Evolutionary conservation across 2,888 invertebrate genomes (phyloP).

Genomic region (Microplitis manilae): DNA sequence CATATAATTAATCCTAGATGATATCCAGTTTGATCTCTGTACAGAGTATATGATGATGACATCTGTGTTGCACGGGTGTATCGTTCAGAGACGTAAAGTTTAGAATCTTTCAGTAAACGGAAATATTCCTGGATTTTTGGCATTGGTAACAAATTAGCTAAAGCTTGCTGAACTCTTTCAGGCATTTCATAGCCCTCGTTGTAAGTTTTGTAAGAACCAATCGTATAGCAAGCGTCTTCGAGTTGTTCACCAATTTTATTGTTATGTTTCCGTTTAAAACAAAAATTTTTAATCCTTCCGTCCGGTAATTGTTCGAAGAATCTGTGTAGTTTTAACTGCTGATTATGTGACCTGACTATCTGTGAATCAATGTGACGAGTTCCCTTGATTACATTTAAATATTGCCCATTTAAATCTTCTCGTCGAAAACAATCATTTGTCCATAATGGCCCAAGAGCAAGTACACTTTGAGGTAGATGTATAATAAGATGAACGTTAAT

Average conservation of each 20-base stretch:
- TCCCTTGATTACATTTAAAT: constrained; percentile 43
- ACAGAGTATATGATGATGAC: constrained; percentile 35
- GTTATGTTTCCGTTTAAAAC: constrained; percentile 34
- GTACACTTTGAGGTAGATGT: constrained; percentile 39
- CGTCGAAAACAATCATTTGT: constrained; percentile 43
- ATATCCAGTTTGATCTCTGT: constrained; percentile 7
- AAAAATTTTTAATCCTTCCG: constrained; percentile 39
- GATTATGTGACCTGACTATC: constrained; percentile 40
- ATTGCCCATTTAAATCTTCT: constrained; percentile 46
- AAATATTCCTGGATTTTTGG: constrained; percentile 36
- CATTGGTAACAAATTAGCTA: neutral
- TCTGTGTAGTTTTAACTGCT: constrained; percentile 29
- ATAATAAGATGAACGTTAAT: constrained; percentile 44
- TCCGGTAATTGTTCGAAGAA: constrained; percentile 34
- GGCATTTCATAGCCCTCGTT: neutral
- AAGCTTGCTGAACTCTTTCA: neutral
- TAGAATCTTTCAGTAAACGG: constrained; percentile 40
- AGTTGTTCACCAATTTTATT: constrained; percentile 42
- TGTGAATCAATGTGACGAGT: constrained; percentile 45
- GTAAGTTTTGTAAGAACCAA: constrained; percentile 36
- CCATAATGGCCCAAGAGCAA: constrained; percentile 47
- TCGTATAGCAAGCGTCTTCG: constrained; percentile 34
- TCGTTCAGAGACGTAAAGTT: constrained; percentile 38
- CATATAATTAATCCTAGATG: constrained; percentile 37
- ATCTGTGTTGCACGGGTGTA: constrained; percentile 39